A percentile compares a stretch with the other conserved stretches of the same genome.
Conservation (phyloP, 2,888 invertebrate genomes). For the Dryocosmus kuriphilus region DNA sequence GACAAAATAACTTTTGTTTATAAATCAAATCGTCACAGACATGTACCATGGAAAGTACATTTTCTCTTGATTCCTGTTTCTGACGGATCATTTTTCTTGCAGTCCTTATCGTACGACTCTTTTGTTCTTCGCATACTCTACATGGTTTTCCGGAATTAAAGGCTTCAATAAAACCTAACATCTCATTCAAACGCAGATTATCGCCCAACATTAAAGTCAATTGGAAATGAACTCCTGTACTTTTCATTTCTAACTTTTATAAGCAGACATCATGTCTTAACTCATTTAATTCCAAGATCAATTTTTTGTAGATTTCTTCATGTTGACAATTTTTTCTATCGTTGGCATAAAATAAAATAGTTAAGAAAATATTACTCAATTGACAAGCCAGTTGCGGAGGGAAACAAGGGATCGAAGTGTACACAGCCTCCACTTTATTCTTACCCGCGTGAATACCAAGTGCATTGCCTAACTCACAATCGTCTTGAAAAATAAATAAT, state of each 20-base stretch:
- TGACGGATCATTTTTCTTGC: too few relatives aligned
- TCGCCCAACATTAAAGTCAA: slow-evolving; percentile 41
- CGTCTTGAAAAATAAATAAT: slow-evolving; percentile 44
- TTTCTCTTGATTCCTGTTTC: too few relatives aligned
- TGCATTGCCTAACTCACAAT: slow-evolving; percentile 42
- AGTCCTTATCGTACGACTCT: too few relatives aligned
- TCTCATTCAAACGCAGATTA: slow-evolving; percentile 44
- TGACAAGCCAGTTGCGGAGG: slow-evolving; percentile 35
- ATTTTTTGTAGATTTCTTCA: slow-evolving; percentile 35
- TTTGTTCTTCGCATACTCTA: slow-evolving; percentile 35
- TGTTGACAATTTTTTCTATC: slow-evolving; percentile 42
- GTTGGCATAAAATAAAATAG: slow-evolving; percentile 41
- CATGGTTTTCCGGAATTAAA: slow-evolving; percentile 42
- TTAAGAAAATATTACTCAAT: slow-evolving; percentile 43
- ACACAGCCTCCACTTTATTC: slow-evolving; percentile 44
- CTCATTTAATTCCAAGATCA: slow-evolving; percentile 44
- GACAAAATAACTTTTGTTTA: slow-evolving; percentile 44
- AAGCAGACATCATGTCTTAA: slow-evolving; percentile 39
- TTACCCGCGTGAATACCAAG: slow-evolving; percentile 43
- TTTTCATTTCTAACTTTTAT: slow-evolving; percentile 35
- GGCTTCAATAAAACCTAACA: slow-evolving; percentile 44
- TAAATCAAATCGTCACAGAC: slow-evolving; percentile 45
- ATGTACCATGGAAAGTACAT: slow-evolving; percentile 15
- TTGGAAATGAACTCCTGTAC: slow-evolving; percentile 40
- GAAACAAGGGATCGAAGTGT: slow-evolving; percentile 42